Evolutionary conservation across 2,113 vertebrate species (phyloP).

Genomic region (Syngnathus scovelli): DNA sequence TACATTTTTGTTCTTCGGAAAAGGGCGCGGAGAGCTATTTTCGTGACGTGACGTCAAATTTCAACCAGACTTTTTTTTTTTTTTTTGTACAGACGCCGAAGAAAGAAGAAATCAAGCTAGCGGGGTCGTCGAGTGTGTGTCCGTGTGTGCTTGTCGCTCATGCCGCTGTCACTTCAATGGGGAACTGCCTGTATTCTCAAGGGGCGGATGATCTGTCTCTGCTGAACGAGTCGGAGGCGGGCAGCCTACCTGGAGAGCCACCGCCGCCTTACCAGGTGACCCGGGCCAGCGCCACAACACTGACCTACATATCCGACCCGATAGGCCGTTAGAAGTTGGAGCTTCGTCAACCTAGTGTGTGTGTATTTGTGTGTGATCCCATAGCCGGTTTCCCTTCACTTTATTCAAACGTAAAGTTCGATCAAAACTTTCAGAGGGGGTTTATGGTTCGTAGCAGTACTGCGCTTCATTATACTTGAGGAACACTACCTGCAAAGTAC

Average conservation of each 20-base stretch:
- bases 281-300: not conserved
- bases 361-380: too few species aligned
- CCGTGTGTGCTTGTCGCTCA: constrained; percentile 16
- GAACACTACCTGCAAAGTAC: too few species aligned
- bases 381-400: not conserved
- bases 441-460: too few species aligned
- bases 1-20: not conserved
- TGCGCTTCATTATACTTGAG: too few species aligned
- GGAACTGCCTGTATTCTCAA: constrained; percentile 79
- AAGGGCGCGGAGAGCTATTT: not conserved
- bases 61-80: not conserved
- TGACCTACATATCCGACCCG: not conserved
- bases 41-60: not conserved
- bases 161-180: constrained; percentile 67
- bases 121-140: not conserved
- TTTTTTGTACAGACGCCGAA: not conserved
- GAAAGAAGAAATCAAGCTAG: not conserved
- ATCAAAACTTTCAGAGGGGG: not conserved
- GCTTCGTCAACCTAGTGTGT: not conserved
- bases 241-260: constrained; percentile 73
- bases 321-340: not conserved
- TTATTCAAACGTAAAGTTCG: not conserved
- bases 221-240: constrained; percentile 80
- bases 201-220: constrained; percentile 76
- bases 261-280: constrained; percentile 71